phyloP scores from a whole-genome alignment of 2,113 vertebrate genomes.

The Nipponia nippon region DNA sequence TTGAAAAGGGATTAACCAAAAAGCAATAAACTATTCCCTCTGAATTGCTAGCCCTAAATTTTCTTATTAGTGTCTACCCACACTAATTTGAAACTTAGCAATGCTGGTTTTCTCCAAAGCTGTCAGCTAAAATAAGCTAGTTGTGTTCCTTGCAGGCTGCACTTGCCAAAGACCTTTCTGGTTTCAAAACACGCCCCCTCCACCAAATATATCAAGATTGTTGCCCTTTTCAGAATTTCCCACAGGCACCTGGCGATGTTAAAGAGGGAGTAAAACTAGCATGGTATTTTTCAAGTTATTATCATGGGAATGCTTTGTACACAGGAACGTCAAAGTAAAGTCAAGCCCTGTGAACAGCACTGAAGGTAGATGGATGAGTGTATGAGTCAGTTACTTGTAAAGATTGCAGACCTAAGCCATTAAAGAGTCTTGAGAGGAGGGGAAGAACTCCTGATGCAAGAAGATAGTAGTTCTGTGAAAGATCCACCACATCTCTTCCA shows the following conservation, averaged over 20 bases:
- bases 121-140: constrained; percentile 24
- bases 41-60: constrained; percentile 9
- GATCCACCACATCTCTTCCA: not conserved
- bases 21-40: constrained; percentile 13
- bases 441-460: not conserved
- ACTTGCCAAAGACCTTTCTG: not conserved
- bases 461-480: not conserved
- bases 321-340: not conserved
- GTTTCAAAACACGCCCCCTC: not conserved
- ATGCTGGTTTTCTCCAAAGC: constrained; percentile 23
- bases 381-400: not conserved
- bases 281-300: constrained; percentile 9
- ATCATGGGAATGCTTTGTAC: not conserved
- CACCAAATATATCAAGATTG: not conserved
- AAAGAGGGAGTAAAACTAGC: not conserved
- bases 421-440: not conserved
- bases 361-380: not conserved
- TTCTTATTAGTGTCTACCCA: constrained; percentile 45
- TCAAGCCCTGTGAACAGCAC: not conserved
- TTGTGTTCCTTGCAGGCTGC: not conserved
- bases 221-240: constrained; percentile 37
- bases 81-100: constrained; percentile 25
- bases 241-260: rapidly evolving
- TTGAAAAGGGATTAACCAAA: constrained; percentile 47
- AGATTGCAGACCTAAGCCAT: not conserved